A percentile compares a stretch with the other conserved stretches of the same genome.
phyloP scores from a whole-genome alignment of 2,888 invertebrate genomes.

The Acanthococcus lagerstroemiae region DNA sequence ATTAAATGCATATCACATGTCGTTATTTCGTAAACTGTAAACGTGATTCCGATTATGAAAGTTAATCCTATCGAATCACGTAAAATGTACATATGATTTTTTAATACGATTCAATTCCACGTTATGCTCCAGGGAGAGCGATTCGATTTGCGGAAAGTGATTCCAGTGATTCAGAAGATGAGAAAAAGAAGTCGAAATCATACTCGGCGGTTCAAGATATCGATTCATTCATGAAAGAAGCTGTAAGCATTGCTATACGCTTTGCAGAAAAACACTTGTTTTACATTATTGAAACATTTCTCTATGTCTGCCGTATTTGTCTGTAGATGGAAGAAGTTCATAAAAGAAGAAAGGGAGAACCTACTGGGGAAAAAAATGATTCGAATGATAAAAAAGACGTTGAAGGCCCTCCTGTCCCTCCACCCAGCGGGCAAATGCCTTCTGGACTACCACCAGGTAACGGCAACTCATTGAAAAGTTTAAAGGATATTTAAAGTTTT shows the following conservation, averaged over 20 bases:
- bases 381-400: slow-evolving; percentile 14
- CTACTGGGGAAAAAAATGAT: neutral
- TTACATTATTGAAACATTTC: neutral
- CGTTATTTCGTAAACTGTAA: too few relatives aligned
- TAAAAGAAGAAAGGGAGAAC: slow-evolving; percentile 59
- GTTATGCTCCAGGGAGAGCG: slow-evolving; percentile 34
- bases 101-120: too few relatives aligned
- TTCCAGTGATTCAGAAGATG: slow-evolving; percentile 35
- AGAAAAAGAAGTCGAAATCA: slow-evolving; percentile 37
- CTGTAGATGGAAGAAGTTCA: slow-evolving; percentile 68
- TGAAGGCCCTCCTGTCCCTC: slow-evolving; percentile 30
- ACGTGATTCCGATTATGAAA: too few relatives aligned
- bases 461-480: too few relatives aligned
- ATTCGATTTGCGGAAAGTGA: slow-evolving; percentile 41
- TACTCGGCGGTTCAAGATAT: slow-evolving; percentile 81
- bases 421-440: slow-evolving; percentile 35
- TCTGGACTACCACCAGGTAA: slow-evolving; percentile 36
- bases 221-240: slow-evolving; percentile 81
- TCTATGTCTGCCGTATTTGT: neutral
- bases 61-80: too few relatives aligned
- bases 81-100: too few relatives aligned
- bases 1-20: too few relatives aligned
- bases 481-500: too few relatives aligned
- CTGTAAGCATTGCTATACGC: too few relatives aligned
- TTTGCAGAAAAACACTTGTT: neutral